Percentiles rank a stretch among this genome's conserved stretches.
Evolutionary conservation across 2,888 invertebrate genomes (phyloP).

Genomic region (Alitta virens): DNA sequence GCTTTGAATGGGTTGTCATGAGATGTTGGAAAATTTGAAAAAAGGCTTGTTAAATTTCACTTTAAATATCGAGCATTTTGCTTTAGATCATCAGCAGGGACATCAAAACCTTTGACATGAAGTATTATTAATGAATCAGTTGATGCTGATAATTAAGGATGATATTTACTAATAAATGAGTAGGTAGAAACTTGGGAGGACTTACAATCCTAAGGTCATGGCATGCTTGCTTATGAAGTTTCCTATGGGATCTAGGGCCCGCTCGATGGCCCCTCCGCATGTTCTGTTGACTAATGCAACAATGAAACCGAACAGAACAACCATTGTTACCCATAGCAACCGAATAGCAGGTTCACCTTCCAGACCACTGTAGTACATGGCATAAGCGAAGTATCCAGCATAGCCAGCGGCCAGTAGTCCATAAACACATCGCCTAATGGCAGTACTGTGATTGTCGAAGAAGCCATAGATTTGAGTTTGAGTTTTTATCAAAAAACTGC

Average conservation of each 20-base stretch:
- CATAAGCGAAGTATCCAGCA: not conserved
- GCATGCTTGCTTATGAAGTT: slow-evolving; percentile 1
- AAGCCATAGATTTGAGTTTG: not conserved
- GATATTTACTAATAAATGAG: no score
- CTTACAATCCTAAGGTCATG: slow-evolving; percentile 9
- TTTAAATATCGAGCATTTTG: no score
- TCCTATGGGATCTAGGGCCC: not conserved
- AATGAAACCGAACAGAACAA: slow-evolving; percentile 32
- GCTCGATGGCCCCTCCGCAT: not conserved
- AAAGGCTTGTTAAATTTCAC: no score
- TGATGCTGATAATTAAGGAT: no score
- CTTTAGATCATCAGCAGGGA: no score
- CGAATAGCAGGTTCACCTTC: slow-evolving; percentile 37
- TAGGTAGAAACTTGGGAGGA: no score
- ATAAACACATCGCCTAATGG: not conserved
- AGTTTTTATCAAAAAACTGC: not conserved
- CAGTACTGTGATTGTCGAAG: not conserved
- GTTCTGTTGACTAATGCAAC: not conserved
- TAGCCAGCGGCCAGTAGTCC: not conserved
- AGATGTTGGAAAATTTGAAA: no score
- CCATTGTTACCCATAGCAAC: slow-evolving; percentile 39
- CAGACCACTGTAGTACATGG: slow-evolving; percentile 3
- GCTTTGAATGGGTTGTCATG: no score
- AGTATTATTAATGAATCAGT: no score
- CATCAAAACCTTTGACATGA: no score